Base-by-base conservation (phyloP, 2,888 invertebrate genomes). In the Diaprepes abbreviatus region DNA sequence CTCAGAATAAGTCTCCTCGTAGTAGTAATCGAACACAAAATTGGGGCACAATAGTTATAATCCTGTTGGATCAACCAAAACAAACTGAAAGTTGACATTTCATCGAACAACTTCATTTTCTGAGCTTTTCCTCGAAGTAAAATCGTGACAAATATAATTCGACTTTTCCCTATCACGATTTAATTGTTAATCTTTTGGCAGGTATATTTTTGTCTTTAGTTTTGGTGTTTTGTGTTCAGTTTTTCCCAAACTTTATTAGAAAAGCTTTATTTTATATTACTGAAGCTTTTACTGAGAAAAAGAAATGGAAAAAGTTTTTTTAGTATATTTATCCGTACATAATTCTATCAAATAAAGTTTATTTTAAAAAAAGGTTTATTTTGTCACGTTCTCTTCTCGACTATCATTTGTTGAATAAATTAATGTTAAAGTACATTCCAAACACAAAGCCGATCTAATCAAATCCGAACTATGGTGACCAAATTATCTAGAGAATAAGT, bases 11-110 rank as follows among this genome's bases (percentile, higher is more conserved):
- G n/a, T n/a, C n/a, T n/a, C n/a, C n/a, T n/a, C n/a, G n/a, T n/a
- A n/a, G n/a, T n/a, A n/a, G n/a, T n/a, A n/a, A n/a, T n/a, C n/a
- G n/a, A n/a, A n/a, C n/a, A n/a, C 33, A 6, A 9, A 33, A 4
- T 6, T 9, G 36, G 79, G 80, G 79, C 80, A 82, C 82, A 83
- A 82, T 43, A 43, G 43, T 43, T 43, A 19, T 43, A 43, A 43
- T 43, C 43, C 21, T 79, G 72, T 60, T 66, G 81, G 79, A 81
- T 80, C 77, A 76, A 76, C 79, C 19, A 79, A 80, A 81, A 80
- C 81, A 82, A 82, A 81, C 81, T 79, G 75, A 80, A 79, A 80
- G 81, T 79, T 81, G 80, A 79, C 81, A 81, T 81, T 80, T 80
- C 79, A 77, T 76, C 78, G 77, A 78, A 79, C 79, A 45, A 45